phyloP scores from a whole-genome alignment of 2,797 vertebrate genomes.

The Helostoma temminkii region DNA sequence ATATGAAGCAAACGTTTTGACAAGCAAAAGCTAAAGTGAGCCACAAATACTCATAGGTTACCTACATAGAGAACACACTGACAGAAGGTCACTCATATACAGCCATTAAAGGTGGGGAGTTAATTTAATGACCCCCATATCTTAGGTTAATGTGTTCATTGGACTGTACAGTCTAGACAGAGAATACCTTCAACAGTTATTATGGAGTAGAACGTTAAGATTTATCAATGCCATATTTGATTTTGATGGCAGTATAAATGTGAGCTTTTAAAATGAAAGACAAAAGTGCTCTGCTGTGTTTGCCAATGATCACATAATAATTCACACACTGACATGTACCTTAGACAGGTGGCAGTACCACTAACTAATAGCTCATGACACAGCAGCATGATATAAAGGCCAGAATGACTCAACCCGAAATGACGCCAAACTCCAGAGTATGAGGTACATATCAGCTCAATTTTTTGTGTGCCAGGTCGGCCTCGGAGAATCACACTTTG shows the following conservation, averaged over 20 bases:
- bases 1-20: constrained; percentile 3
- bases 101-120: constrained; percentile 50
- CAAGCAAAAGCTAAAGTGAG: constrained; percentile 1
- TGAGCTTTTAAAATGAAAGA: constrained; percentile 57
- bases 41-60: constrained; percentile 8
- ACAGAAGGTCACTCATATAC: constrained; percentile 49
- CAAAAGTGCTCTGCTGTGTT: constrained; percentile 58
- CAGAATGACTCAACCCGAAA: constrained; percentile 46
- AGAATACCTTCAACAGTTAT: constrained; percentile 62
- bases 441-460: constrained; percentile 41
- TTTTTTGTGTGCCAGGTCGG: constrained; percentile 46
- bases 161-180: constrained; percentile 68
- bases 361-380: constrained; percentile 46
- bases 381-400: constrained; percentile 38
- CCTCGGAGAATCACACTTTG: constrained; percentile 75
- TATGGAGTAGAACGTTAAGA: constrained; percentile 51
- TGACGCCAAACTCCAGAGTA: constrained; percentile 47
- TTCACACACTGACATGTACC: constrained; percentile 40
- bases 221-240: constrained; percentile 65
- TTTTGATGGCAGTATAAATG: constrained; percentile 65
- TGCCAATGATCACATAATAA: constrained; percentile 59
- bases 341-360: constrained; percentile 36
- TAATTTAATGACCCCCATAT: constrained; percentile 67
- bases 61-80: not conserved
- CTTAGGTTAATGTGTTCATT: constrained; percentile 73